Conservation (phyloP, 2,888 invertebrate genomes). For the Oithona nana region DNA sequence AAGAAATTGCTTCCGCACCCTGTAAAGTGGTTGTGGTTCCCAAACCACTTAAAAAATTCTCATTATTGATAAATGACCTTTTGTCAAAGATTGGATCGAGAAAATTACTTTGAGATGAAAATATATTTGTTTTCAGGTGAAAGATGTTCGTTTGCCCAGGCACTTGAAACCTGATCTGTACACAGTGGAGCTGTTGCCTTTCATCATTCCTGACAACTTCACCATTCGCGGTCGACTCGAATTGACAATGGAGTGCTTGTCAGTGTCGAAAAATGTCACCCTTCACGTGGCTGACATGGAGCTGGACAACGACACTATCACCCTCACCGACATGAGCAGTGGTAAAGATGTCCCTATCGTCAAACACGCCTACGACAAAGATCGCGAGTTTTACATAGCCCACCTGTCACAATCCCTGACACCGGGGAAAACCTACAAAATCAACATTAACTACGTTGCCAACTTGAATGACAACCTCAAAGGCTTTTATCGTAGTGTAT, state of each 20-base stretch:
- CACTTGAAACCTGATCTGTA: conserved; percentile 16
- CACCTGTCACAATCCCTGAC: conserved; percentile 38
- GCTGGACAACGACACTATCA: conserved; percentile 39
- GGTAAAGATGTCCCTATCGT: conserved; percentile 19
- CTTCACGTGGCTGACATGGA: conserved; percentile 51
- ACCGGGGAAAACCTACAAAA: conserved; percentile 40
- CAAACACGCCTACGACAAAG: conserved; percentile 19
- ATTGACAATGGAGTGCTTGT: conserved; percentile 35
- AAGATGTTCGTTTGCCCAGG: conserved; percentile 17
- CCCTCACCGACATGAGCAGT: conserved; percentile 26
- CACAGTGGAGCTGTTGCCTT: conserved; percentile 18
- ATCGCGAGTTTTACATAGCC: conserved; percentile 45
- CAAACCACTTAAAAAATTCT: too few relatives aligned
- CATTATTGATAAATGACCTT: too few relatives aligned
- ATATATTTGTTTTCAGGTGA: background rate
- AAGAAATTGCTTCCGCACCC: background rate
- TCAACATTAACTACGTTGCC: conserved; percentile 50
- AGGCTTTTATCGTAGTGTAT: conserved; percentile 66
- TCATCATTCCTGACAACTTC: conserved; percentile 20
- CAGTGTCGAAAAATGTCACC: conserved; percentile 44
- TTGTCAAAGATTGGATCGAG: too few relatives aligned
- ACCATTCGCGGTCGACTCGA: conserved; percentile 20
- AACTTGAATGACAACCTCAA: conserved; percentile 50
- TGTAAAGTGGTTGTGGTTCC: background rate
- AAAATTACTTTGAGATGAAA: background rate